Percentiles rank a stretch among this genome's conserved stretches.
Evolutionary conservation across 2,113 vertebrate species (phyloP).

Genomic region (Isurus oxyrinchus): DNA sequence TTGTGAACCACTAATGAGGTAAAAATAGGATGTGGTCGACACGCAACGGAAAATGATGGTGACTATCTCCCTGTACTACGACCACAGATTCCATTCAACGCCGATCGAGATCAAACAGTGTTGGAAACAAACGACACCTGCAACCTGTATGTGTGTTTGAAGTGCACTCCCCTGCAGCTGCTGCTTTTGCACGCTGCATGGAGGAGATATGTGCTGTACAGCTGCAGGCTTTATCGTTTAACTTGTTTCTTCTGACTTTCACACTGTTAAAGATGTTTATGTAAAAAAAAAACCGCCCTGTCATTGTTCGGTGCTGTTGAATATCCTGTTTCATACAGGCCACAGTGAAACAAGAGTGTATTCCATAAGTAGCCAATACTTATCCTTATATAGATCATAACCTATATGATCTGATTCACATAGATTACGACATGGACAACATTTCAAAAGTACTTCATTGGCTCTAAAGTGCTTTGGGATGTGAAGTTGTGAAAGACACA

Average conservation of each 20-base stretch:
- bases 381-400: background rate
- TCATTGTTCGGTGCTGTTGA: background rate
- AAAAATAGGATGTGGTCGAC: constrained; percentile 34
- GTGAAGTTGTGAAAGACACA: background rate
- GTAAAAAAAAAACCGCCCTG: background rate
- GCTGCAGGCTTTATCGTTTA: background rate
- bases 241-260: background rate
- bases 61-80: background rate
- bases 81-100: constrained; percentile 18
- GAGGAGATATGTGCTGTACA: background rate
- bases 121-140: constrained; percentile 1
- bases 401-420: background rate
- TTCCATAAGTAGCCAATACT: background rate
- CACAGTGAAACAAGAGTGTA: background rate
- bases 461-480: background rate
- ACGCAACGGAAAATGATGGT: constrained; percentile 23
- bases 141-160: background rate
- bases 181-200: background rate
- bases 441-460: background rate
- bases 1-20: background rate
- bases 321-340: background rate
- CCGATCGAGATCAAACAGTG: background rate
- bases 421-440: background rate
- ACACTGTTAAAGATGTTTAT: background rate
- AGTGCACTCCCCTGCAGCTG: background rate